Conservation (phyloP, 2,888 invertebrate genomes). For the Physocephala rufipes region DNA sequence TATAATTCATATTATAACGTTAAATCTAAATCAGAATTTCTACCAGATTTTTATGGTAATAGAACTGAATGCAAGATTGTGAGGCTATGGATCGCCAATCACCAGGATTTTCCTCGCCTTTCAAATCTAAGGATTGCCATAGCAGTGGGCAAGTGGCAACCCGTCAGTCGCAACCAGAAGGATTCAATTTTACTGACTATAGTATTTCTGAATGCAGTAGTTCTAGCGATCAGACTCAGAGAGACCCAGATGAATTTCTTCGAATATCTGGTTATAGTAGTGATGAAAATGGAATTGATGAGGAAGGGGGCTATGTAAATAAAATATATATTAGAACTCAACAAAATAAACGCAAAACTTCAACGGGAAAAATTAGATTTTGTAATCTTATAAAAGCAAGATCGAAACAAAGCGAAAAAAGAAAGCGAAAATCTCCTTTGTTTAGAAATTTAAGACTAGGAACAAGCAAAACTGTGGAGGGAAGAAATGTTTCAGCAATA, state of each 20-base stretch:
- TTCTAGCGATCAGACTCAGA: not conserved
- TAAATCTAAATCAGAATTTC: too few relatives aligned
- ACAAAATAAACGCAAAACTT: not conserved
- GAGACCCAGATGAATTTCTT: not conserved
- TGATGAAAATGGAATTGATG: constrained; percentile 1
- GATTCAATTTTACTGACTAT: not conserved
- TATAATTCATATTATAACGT: too few relatives aligned
- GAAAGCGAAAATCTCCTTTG: too few relatives aligned
- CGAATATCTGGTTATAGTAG: constrained; percentile 20
- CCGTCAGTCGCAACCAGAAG: not conserved
- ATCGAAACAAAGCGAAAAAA: not conserved
- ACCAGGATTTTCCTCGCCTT: constrained; percentile 9
- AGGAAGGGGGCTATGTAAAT: not conserved
- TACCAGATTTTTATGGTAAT: too few relatives aligned
- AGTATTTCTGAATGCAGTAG: constrained; percentile 32
- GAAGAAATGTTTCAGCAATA: not conserved
- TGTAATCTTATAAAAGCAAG: not conserved
- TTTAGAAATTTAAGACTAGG: not conserved
- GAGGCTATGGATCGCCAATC: not conserved
- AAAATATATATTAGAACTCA: not conserved
- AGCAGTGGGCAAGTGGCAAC: not conserved
- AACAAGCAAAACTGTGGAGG: not conserved
- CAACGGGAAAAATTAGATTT: not conserved
- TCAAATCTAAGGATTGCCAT: not conserved
- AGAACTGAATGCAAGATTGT: too few relatives aligned